These are phyloP conservation scores for Diabrotica virgifera DNA, from an alignment of 1,140 invertebrate genomes.

Conservation along the genomic window DNA sequence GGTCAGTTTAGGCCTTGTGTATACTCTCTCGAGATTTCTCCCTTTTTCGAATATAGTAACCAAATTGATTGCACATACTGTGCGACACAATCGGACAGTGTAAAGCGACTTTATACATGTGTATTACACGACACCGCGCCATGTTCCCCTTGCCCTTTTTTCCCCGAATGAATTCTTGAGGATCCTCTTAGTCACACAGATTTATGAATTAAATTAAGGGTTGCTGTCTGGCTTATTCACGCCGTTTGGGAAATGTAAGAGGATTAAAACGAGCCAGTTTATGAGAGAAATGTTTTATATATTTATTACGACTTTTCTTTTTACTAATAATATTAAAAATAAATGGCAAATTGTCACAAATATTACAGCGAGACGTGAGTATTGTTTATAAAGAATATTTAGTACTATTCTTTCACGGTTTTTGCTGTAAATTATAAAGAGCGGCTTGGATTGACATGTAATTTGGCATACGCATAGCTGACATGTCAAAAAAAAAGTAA, in stretches of 20 bases:
- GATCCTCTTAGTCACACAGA: constrained; percentile 12
- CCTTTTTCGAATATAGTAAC: constrained; percentile 24
- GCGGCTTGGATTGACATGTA: too few species aligned
- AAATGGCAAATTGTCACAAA: too few species aligned
- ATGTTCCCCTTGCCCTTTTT: constrained; percentile 5
- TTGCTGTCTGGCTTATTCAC: not conserved
- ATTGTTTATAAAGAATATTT: too few species aligned
- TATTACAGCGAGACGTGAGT: too few species aligned
- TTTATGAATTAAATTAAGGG: constrained; percentile 16
- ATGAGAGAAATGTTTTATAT: too few species aligned
- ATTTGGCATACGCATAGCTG: too few species aligned
- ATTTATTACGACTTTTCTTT: too few species aligned
- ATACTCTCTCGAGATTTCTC: constrained; percentile 26
- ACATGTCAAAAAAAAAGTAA: too few species aligned
- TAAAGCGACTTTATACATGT: constrained; percentile 26
- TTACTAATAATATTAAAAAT: too few species aligned
- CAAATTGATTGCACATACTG: constrained; percentile 32
- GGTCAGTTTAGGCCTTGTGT: constrained; percentile 7
- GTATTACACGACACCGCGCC: constrained; percentile 12
- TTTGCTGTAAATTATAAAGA: too few species aligned
- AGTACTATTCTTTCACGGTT: too few species aligned
- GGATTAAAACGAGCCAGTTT: too few species aligned
- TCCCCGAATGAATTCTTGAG: constrained; percentile 10
- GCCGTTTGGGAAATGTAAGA: not conserved
- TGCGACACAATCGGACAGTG: constrained; percentile 12